Evolutionary conservation across 2,888 invertebrate genomes (phyloP), one percentile per base, ranked within the genome.

Genomic region (Stictocephala bisonia): DNA sequence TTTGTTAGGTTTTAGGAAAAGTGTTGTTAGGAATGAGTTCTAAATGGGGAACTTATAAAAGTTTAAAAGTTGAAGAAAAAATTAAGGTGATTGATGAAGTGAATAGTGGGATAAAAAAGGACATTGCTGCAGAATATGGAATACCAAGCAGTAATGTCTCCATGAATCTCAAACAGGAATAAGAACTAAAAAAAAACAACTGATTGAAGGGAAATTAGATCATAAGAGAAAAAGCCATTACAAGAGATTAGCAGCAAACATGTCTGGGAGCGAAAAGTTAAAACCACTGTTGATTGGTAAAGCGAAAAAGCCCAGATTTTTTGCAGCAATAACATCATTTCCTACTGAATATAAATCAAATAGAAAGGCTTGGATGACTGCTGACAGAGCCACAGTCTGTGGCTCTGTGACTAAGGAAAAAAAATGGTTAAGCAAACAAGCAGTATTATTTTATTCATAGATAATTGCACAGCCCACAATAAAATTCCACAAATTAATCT

Each of bases 161-260:
- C 11, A 15, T 2, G 35, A 64, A 44, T 31, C 50, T n/a, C 20
- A 48, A 7, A 60, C 20, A 51, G 2, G 56, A 48, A 27, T 56
- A 51, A 68, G 27, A 22, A 24, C 3, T 1, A 56, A 18, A 41
- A 58, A 71, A 64, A 26, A 48, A 48, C n/a, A n/a, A n/a, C n/a
- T n/a, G n/a, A n/a, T n/a, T n/a, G n/a, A n/a, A n/a, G n/a, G n/a
- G n/a, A n/a, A n/a, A n/a, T n/a, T n/a, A n/a, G n/a, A n/a, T n/a
- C n/a, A n/a, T n/a, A n/a, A n/a, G n/a, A n/a, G n/a, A n/a, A n/a
- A n/a, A n/a, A n/a, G n/a, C n/a, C n/a, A n/a, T n/a, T n/a, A 11
- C 44, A 44, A 9, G 44, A 44, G 3, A 44, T 44, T 44, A 3
- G 11, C 44, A 6, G n/a, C 18, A 9, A 11, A 6, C 44, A 3